Conservation (phyloP, 1,140 invertebrate species). For the Coenobita brevimanus region DNA sequence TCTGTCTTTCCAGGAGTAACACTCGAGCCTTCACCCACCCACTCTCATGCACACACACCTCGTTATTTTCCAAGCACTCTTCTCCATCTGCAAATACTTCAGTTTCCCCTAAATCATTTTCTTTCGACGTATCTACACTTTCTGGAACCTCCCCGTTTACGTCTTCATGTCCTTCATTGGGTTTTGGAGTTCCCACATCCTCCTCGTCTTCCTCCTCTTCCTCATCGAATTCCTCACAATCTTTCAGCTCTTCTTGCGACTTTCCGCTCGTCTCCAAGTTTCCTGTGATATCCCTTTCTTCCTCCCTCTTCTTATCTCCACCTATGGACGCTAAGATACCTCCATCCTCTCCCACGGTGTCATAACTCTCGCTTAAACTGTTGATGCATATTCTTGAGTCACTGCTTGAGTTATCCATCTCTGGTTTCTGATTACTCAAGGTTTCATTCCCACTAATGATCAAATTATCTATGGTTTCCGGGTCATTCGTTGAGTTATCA, state of each 20-base stretch:
- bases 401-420: too few species aligned
- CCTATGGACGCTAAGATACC: too few species aligned
- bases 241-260: not conserved
- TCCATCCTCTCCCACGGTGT: too few species aligned
- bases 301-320: not conserved
- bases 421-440: too few species aligned
- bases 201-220: not conserved
- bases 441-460: too few species aligned
- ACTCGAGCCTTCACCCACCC: slow-evolving; percentile 17
- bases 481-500: too few species aligned
- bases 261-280: not conserved
- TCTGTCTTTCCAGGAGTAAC: slow-evolving; percentile 9
- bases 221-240: not conserved
- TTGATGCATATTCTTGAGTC: too few species aligned
- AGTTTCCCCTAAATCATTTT: not conserved
- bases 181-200: not conserved
- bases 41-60: not conserved
- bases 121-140: not conserved
- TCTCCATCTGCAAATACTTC: not conserved
- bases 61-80: not conserved
- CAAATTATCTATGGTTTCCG: too few species aligned
- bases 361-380: too few species aligned
- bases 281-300: too few species aligned
- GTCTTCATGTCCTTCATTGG: not conserved
- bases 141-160: not conserved